phyloP scores from a whole-genome alignment of 2,113 vertebrate genomes.

The Hemiscyllium ocellatum region DNA sequence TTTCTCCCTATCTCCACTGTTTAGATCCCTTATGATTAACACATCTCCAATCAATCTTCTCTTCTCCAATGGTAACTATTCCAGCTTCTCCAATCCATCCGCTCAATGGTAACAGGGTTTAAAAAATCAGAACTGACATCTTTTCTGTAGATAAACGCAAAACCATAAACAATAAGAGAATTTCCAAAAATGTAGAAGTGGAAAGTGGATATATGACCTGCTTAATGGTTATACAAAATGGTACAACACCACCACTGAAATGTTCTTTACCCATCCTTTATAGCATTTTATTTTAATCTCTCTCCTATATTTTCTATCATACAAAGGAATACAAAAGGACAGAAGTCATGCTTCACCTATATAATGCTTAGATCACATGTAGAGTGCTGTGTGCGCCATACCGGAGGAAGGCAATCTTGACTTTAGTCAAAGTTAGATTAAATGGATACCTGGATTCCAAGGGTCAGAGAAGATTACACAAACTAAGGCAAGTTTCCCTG shows the following conservation, averaged over 20 bases:
- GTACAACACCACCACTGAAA: not conserved
- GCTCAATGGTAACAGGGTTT: not conserved
- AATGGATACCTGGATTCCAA: not conserved
- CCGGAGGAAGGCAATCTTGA: not conserved
- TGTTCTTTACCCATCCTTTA: not conserved
- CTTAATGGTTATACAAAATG: not conserved
- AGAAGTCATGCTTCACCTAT: not conserved
- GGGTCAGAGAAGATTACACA: not conserved
- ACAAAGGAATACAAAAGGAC: too few species aligned
- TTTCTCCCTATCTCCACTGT: not conserved
- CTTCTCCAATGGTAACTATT: not conserved
- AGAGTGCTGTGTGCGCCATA: not conserved
- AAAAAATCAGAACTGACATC: not conserved
- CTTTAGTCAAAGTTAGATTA: not conserved
- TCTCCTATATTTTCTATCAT: not conserved
- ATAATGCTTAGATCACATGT: not conserved
- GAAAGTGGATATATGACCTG: not conserved
- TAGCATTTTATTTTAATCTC: not conserved
- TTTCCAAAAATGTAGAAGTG: not conserved
- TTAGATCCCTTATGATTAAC: not conserved
- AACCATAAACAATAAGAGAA: not conserved
- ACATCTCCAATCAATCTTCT: not conserved
- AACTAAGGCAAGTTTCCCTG: not conserved
- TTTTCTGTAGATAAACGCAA: not conserved
- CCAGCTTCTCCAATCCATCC: not conserved